Conservation (phyloP, 2,888 invertebrate species). For the Aporophyla nigra region DNA sequence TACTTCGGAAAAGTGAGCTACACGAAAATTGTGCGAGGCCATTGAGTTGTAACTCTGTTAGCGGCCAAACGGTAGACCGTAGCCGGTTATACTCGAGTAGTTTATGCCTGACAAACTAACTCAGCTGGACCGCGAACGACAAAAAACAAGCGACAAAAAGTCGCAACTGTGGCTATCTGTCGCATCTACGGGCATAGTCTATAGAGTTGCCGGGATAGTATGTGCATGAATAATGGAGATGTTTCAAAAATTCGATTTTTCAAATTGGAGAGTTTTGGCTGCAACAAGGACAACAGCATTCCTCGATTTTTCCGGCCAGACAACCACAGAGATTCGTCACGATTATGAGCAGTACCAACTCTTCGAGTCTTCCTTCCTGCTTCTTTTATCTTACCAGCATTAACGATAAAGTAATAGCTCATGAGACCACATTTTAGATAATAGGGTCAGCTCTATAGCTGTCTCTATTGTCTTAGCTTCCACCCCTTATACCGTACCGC, state of each 20-base stretch:
- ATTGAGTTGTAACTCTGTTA: conserved; percentile 39
- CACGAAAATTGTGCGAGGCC: conserved; percentile 30
- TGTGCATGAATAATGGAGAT: conserved; percentile 37
- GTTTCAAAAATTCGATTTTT: conserved; percentile 6
- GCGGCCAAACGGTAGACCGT: conserved; percentile 9
- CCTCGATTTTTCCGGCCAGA: background rate
- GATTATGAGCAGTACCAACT: background rate
- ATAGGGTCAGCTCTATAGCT: background rate
- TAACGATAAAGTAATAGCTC: background rate
- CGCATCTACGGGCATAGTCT: conserved; percentile 22
- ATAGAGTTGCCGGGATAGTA: background rate
- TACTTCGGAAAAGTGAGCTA: conserved; percentile 25
- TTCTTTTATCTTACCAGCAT: background rate
- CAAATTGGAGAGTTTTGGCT: background rate
- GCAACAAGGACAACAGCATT: too few relatives aligned
- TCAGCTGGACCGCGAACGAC: conserved; percentile 4
- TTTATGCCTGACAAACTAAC: conserved; percentile 43
- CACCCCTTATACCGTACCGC: background rate
- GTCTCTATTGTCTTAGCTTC: background rate
- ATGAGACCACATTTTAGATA: background rate
- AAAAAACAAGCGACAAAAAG: conserved; percentile 43
- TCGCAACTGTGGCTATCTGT: conserved; percentile 20
- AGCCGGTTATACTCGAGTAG: conserved; percentile 15
- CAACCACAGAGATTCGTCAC: background rate
- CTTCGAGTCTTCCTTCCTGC: background rate